Conservation (phyloP, 2,888 invertebrate genomes). For the Choreutis nemorana region DNA sequence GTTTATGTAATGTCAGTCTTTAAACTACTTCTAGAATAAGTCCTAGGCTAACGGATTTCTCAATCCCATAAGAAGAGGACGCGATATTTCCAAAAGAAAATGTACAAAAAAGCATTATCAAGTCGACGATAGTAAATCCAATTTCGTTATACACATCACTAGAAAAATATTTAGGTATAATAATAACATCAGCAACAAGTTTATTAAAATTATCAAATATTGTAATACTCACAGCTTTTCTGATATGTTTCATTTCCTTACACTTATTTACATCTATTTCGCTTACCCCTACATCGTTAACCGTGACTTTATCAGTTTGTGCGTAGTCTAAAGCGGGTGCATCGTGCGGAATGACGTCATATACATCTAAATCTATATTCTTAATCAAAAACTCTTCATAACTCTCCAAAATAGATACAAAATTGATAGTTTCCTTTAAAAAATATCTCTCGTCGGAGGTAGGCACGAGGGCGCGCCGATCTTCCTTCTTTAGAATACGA, state of each 20-base stretch:
- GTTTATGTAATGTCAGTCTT: slow-evolving; percentile 63
- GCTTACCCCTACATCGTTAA: slow-evolving; percentile 32
- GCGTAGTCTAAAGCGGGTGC: slow-evolving; percentile 57
- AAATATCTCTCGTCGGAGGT: slow-evolving; percentile 39
- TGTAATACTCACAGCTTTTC: slow-evolving; percentile 65
- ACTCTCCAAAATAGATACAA: slow-evolving; percentile 51
- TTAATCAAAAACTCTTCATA: slow-evolving; percentile 51
- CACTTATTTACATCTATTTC: slow-evolving; percentile 41
- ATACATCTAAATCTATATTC: slow-evolving; percentile 38
- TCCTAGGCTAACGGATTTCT: slow-evolving; percentile 61
- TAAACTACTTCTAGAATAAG: slow-evolving; percentile 61
- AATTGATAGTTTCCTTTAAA: slow-evolving; percentile 32
- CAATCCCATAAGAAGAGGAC: slow-evolving; percentile 64
- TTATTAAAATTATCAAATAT: slow-evolving; percentile 59
- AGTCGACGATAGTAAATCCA: slow-evolving; percentile 46
- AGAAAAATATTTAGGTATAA: slow-evolving; percentile 65
- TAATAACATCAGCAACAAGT: slow-evolving; percentile 58
- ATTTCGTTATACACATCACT: slow-evolving; percentile 60
- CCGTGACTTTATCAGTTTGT: slow-evolving; percentile 40
- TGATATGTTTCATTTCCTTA: slow-evolving; percentile 61
- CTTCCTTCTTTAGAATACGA: slow-evolving; percentile 18
- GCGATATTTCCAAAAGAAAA: slow-evolving; percentile 56
- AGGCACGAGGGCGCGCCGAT: slow-evolving; percentile 31
- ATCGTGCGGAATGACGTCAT: slow-evolving; percentile 32
- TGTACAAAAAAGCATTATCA: slow-evolving; percentile 53